phyloP scores from a whole-genome alignment of 2,113 vertebrate genomes.

The Sinocyclocheilus anshuiensis region DNA sequence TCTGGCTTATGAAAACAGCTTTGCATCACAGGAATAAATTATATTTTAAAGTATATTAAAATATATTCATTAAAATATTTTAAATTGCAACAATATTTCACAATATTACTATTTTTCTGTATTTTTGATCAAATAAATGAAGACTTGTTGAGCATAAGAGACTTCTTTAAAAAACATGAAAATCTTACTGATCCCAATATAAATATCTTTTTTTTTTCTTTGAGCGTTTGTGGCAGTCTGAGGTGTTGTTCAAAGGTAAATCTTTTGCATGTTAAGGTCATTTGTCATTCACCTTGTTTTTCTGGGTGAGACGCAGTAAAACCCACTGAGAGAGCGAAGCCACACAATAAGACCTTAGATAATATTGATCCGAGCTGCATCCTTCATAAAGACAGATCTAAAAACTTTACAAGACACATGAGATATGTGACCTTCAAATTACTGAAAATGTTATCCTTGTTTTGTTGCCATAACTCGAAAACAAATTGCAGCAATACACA shows the following conservation, averaged over 20 bases:
- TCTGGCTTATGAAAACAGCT: too few species aligned
- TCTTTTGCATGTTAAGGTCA: neutral
- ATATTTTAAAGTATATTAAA: too few species aligned
- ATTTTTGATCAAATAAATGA: too few species aligned
- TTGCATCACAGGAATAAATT: too few species aligned
- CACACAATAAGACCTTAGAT: conserved; percentile 16
- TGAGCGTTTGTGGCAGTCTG: neutral
- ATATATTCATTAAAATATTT: too few species aligned
- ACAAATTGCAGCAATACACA: neutral
- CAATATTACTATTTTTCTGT: too few species aligned
- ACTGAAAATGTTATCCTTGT: conserved; percentile 21
- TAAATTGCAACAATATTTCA: too few species aligned
- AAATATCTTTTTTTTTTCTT: too few species aligned
- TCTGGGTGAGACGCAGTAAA: neutral
- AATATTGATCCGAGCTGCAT: conserved; percentile 18
- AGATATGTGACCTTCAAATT: conserved; percentile 35
- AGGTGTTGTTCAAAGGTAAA: neutral
- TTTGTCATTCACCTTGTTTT: conserved; percentile 14
- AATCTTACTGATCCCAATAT: too few species aligned
- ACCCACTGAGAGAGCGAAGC: neutral
- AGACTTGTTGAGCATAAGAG: too few species aligned
- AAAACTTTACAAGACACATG: conserved; percentile 3
- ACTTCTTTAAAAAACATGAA: too few species aligned
- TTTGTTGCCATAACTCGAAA: conserved; percentile 5
- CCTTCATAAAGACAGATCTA: conserved; percentile 29